Evolutionary conservation across 2,113 vertebrate species (phyloP).

Genomic region (Lethenteron reissneri): DNA sequence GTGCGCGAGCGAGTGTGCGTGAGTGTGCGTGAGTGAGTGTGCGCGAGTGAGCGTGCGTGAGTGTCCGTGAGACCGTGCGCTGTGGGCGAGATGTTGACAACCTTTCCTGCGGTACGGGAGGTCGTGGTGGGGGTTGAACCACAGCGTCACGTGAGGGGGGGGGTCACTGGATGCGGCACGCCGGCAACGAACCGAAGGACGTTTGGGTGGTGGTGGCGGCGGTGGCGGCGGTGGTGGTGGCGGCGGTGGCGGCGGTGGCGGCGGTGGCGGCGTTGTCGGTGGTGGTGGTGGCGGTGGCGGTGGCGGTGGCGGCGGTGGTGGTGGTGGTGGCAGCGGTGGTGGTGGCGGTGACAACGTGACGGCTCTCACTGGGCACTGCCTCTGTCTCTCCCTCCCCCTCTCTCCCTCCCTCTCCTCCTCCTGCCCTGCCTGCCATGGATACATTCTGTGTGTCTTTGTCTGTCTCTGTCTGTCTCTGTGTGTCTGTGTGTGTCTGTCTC

Average conservation of each 20-base stretch:
- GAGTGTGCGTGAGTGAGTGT: too few species aligned
- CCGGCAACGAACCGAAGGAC: too few species aligned
- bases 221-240: constrained; percentile 67
- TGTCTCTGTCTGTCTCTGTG: not conserved
- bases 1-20: too few species aligned
- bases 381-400: not conserved
- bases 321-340: constrained; percentile 70
- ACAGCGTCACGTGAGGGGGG: too few species aligned
- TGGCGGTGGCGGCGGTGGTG: constrained; percentile 73
- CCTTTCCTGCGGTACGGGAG: too few species aligned
- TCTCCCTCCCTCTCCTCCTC: not conserved
- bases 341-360: constrained; percentile 22
- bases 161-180: too few species aligned
- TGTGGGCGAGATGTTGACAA: too few species aligned
- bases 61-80: too few species aligned
- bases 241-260: constrained; percentile 78
- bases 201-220: constrained; percentile 50
- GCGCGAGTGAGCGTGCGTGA: too few species aligned
- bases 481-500: not conserved
- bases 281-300: constrained; percentile 72
- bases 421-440: not conserved
- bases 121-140: too few species aligned
- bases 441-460: not conserved
- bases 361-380: not conserved
- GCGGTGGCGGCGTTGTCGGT: constrained; percentile 69